Conservation (phyloP, 2,888 invertebrate species). For the Graphium colonna region DNA sequence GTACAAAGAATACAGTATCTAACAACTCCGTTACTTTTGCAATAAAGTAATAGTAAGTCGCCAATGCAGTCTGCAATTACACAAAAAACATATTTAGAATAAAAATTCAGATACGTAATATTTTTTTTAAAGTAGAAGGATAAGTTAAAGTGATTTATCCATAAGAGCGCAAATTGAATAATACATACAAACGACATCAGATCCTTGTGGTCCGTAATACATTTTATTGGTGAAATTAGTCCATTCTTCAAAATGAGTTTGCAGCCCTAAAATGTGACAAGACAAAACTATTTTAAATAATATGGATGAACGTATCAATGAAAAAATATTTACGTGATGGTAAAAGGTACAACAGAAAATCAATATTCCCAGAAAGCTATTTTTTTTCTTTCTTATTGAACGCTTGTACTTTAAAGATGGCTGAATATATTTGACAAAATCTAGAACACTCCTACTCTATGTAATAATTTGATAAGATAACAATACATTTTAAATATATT, state of each 20-base stretch:
- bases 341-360: no score
- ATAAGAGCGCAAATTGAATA: not conserved
- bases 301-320: no score
- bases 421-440: no score
- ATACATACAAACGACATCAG: conserved; percentile 17
- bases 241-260: conserved; percentile 22
- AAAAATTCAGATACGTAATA: not conserved
- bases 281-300: no score
- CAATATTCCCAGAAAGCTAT: no score
- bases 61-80: conserved; percentile 36
- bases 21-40: conserved; percentile 85
- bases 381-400: no score
- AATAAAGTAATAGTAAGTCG: conserved; percentile 83
- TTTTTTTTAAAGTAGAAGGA: not conserved
- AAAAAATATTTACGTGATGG: no score
- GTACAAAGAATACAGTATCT: conserved; percentile 90
- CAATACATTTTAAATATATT: no score
- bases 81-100: not conserved
- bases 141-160: not conserved
- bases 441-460: no score
- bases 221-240: conserved; percentile 22
- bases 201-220: conserved; percentile 21
- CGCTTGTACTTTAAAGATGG: no score
- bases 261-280: conserved; percentile 22
- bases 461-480: no score